These are phyloP conservation scores for Diachrysia chrysitis DNA, from an alignment of 2,888 invertebrate species.

Conservation along the genomic window DNA sequence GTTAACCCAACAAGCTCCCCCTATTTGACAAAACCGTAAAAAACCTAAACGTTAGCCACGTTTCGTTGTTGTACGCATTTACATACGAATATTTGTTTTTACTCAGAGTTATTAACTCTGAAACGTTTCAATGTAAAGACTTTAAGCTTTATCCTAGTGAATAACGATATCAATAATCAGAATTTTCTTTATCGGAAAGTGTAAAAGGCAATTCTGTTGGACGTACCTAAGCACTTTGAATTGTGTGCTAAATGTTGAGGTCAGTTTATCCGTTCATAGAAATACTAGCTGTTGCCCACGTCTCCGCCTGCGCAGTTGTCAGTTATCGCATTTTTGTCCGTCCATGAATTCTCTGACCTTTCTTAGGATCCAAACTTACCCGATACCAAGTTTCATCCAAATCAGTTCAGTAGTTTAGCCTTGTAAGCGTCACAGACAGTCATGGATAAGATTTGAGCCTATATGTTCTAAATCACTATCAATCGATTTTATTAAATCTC, in stretches of 20 bases:
- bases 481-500: neutral
- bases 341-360: too few species aligned
- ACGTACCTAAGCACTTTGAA: neutral
- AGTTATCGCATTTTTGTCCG: too few species aligned
- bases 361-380: too few species aligned
- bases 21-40: conserved; percentile 48
- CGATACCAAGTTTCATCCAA: too few species aligned
- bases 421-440: too few species aligned
- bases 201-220: neutral
- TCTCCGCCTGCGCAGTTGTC: too few species aligned
- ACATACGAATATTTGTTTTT: conserved; percentile 52
- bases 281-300: too few species aligned
- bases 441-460: neutral
- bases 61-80: conserved; percentile 46
- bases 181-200: neutral
- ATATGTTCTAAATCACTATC: neutral
- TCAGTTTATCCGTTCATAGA: neutral
- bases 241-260: neutral
- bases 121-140: conserved; percentile 27
- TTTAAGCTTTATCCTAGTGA: neutral
- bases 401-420: too few species aligned
- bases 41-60: conserved; percentile 41
- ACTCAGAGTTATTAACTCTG: conserved; percentile 42
- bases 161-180: neutral
- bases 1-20: conserved; percentile 33